phyloP scores from a whole-genome alignment of 2,113 vertebrate genomes.

The Columba janthina region DNA sequence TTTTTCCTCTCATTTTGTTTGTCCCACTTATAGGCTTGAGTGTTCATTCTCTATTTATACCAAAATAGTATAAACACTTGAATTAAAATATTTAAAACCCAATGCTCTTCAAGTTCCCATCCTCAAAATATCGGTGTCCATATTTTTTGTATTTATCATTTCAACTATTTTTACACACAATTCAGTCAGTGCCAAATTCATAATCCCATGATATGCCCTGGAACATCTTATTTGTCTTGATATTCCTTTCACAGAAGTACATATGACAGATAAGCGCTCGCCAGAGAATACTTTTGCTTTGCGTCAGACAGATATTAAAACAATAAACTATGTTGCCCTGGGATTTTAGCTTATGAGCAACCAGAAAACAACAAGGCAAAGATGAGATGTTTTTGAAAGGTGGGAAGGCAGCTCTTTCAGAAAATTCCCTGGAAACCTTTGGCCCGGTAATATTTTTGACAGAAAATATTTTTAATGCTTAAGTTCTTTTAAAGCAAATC shows the following conservation, averaged over 20 bases:
- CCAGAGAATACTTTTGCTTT: slow-evolving; percentile 73
- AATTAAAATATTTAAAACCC: not conserved
- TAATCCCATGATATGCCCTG: slow-evolving; percentile 54
- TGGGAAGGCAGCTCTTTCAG: slow-evolving; percentile 48
- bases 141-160: not conserved
- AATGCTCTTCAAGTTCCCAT: not conserved
- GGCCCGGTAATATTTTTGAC: slow-evolving; percentile 24
- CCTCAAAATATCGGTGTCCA: slow-evolving; percentile 19
- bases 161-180: slow-evolving; percentile 17
- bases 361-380: slow-evolving; percentile 73
- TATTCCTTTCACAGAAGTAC: slow-evolving; percentile 79
- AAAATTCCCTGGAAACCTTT: slow-evolving; percentile 63
- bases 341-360: slow-evolving; percentile 63
- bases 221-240: slow-evolving; percentile 79
- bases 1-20: not conserved
- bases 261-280: slow-evolving; percentile 80
- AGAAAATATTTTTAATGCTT: slow-evolving; percentile 42
- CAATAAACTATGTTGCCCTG: slow-evolving; percentile 80
- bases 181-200: slow-evolving; percentile 6
- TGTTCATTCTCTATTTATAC: not conserved
- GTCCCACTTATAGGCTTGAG: not conserved
- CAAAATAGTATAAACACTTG: not conserved
- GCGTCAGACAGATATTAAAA: slow-evolving; percentile 84
- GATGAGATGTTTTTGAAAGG: slow-evolving; percentile 76
- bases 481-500: not conserved